Base-by-base conservation (phyloP, 2,888 invertebrate genomes). In the Coelinius sp. region DNA sequence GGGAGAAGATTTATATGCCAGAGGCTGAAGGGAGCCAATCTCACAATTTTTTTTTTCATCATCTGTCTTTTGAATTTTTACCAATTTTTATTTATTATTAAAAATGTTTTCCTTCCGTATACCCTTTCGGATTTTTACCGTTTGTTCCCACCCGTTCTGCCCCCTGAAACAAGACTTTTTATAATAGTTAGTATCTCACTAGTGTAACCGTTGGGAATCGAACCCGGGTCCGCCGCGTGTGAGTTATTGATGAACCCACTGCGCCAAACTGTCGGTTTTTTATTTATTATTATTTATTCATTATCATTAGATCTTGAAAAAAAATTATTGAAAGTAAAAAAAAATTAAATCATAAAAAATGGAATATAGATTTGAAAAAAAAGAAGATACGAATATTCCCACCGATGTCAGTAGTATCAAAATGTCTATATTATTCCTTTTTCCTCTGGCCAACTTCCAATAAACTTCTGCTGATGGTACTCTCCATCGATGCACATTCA, bases 381-480 rank as follows among this genome's bases (percentile, higher is more conserved):
- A 12, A 12, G 10, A 12, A 24, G 25, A 52, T 52, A 25, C 4
- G 8, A 17, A 31, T 56, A 14, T 27, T 56, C 14, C 46, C 46
- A 56, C 31, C n/a, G 25, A 6, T 5, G 31, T 56, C 56, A 56
- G 14, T 27, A 27, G 14, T 56, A 25, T 27, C 46, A 70, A 53
- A 70, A 49, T 72, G 71, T 74, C 73, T 67, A 71, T 75, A 75
- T 75, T 75, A 75, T 75, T 76, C 70, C 73, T 71, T 71, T 41
- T 71, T 73, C 14, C 72, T 76, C 73, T 76, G 78, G 76, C 76
- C 68, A 65, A 74, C 70, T 78, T 76, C 78, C 78, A 78, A 78
- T 76, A 73, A 66, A 75, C 68, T 72, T 72, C 24, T 68, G 64
- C 64, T 72, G 68, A 68, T 72, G 68, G 71, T 22, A 64, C 68